A percentile compares a stretch with the other conserved stretches of the same genome.
These are phyloP conservation scores for Lapara coniferarum DNA, from an alignment of 2,888 invertebrate species.

Conservation along the genomic window DNA sequence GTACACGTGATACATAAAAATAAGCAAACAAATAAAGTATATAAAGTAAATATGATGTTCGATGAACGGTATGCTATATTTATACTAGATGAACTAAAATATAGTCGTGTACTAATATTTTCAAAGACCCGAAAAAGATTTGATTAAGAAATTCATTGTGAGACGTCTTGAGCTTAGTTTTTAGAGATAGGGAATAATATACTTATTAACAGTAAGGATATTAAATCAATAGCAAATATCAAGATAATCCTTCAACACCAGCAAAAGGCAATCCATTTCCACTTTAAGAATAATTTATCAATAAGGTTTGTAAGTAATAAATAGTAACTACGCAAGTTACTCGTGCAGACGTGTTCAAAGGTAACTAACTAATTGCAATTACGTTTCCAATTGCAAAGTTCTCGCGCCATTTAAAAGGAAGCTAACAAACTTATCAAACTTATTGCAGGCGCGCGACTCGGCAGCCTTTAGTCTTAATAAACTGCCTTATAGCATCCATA, in stretches of 20 bases:
- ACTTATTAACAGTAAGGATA: no score
- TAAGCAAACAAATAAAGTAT: no score
- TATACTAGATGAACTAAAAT: no score
- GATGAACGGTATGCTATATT: no score
- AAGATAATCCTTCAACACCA: neutral
- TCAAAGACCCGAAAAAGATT: no score
- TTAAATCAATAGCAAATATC: neutral
- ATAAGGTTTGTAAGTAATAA: neutral
- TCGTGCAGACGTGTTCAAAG: neutral
- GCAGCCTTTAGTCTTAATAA: neutral
- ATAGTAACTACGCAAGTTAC: neutral
- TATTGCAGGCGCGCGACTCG: neutral
- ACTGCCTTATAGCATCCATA: neutral
- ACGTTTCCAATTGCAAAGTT: neutral
- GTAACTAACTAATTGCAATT: conserved; percentile 2
- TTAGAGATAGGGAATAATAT: no score
- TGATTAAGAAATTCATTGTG: no score
- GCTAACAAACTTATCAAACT: neutral
- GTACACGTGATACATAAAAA: no score
- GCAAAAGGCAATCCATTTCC: neutral
- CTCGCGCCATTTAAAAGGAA: neutral
- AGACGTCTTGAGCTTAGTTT: no score
- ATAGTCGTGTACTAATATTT: no score
- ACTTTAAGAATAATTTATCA: neutral
- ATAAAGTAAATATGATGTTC: no score